Percentiles rank a stretch among this genome's conserved stretches.
These are phyloP conservation scores for Erinaceus europaeus DNA, from an alignment of 2,113 vertebrate species.

Conservation along the genomic window DNA sequence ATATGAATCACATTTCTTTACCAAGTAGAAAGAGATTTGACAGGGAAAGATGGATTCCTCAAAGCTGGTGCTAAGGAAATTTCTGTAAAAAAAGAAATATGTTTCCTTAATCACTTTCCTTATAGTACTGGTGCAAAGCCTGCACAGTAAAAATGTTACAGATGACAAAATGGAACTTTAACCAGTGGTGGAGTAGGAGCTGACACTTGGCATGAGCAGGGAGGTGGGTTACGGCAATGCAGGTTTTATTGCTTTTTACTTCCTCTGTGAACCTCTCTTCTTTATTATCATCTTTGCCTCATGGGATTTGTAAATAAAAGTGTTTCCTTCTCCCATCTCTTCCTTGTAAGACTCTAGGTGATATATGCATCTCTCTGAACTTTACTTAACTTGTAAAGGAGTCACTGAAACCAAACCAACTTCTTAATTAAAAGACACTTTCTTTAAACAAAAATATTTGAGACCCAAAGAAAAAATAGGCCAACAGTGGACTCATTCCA, in stretches of 20 bases:
- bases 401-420: slow-evolving; percentile 24
- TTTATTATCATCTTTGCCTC: background rate
- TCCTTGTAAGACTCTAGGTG: background rate
- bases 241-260: background rate
- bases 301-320: slow-evolving; percentile 41
- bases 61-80: slow-evolving; percentile 49
- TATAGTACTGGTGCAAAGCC: background rate
- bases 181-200: background rate
- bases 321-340: background rate
- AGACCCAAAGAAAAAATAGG: background rate
- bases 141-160: background rate
- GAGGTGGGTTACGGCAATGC: background rate
- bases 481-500: slow-evolving; percentile 6
- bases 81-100: slow-evolving; percentile 39
- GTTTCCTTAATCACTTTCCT: slow-evolving; percentile 48
- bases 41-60: slow-evolving; percentile 35
- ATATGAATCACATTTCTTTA: slow-evolving; percentile 45
- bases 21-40: slow-evolving; percentile 39
- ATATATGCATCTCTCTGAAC: background rate
- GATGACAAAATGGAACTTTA: slow-evolving; percentile 4
- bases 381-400: background rate
- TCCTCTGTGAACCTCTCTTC: background rate
- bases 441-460: background rate
- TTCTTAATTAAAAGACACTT: background rate
- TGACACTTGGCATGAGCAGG: background rate